A percentile compares a stretch with the other conserved stretches of the same genome.
These are phyloP conservation scores for Fulica atra DNA, from an alignment of 2,113 vertebrate genomes.

Conservation along the genomic window DNA sequence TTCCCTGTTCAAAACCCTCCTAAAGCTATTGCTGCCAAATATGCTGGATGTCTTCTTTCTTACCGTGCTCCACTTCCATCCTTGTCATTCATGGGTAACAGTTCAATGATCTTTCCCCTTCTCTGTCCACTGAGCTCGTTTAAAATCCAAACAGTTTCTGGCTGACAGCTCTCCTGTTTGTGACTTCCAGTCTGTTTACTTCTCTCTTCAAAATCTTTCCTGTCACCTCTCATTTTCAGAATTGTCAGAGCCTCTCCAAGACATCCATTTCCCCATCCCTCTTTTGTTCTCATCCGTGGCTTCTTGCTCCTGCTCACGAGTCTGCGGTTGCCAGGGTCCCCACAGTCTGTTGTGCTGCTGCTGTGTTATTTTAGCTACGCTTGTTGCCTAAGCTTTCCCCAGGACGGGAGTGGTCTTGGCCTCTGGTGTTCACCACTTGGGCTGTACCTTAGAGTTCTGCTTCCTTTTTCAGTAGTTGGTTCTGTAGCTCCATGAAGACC, in stretches of 20 bases:
- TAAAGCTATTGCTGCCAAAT: conserved; percentile 43
- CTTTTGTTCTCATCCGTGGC: not conserved
- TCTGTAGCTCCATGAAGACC: not conserved
- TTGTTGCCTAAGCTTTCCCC: not conserved
- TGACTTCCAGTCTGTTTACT: conserved; percentile 63
- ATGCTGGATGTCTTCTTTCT: conserved; percentile 22
- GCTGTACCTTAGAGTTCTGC: not conserved
- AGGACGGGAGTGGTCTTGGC: not conserved
- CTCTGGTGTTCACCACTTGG: not conserved
- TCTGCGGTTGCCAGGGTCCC: not conserved
- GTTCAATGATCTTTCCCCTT: conserved; percentile 76
- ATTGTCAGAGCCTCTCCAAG: conserved; percentile 37
- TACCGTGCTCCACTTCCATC: conserved; percentile 12
- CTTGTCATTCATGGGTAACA: conserved; percentile 72
- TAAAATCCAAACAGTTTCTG: conserved; percentile 72
- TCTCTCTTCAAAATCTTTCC: conserved; percentile 30
- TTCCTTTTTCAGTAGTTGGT: not conserved
- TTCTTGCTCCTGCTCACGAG: not conserved
- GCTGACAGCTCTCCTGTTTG: conserved; percentile 67
- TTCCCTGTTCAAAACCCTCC: not conserved
- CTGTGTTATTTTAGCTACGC: not conserved
- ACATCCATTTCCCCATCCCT: not conserved
- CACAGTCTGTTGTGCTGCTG: not conserved
- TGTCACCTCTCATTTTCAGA: conserved; percentile 60
- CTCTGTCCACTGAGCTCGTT: conserved; percentile 71